A percentile compares a stretch with the other conserved stretches of the same genome.
These are phyloP conservation scores for Drosophila fungiperda DNA, from an alignment of 2,888 invertebrate species.

Conservation along the genomic window DNA sequence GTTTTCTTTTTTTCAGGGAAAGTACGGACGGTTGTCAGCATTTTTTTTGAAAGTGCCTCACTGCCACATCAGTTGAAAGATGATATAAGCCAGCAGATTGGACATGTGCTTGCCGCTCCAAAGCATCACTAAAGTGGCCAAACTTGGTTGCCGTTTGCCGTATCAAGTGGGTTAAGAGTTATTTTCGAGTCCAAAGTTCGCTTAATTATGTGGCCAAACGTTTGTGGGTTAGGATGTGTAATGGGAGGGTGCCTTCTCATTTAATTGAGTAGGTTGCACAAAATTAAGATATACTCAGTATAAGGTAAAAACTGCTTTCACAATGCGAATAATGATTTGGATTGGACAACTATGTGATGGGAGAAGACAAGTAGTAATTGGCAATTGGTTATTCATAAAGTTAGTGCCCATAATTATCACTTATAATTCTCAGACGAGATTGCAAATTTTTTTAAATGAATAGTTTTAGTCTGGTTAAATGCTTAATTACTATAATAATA, in stretches of 20 bases:
- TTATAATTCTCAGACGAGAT: neutral
- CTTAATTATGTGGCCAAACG: constrained; percentile 52
- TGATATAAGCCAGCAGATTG: constrained; percentile 55
- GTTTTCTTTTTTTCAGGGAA: neutral
- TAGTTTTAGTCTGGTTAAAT: no score
- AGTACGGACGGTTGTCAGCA: constrained; percentile 35
- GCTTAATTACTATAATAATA: neutral
- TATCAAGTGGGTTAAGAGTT: constrained; percentile 27
- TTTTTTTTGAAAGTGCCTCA: constrained; percentile 49
- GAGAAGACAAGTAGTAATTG: neutral
- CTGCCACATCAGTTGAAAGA: constrained; percentile 38
- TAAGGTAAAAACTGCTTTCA: neutral
- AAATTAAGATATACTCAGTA: constrained; percentile 10
- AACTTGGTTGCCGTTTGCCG: constrained; percentile 14
- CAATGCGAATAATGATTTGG: neutral
- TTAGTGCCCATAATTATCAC: neutral
- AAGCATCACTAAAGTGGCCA: constrained; percentile 41
- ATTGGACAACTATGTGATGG: neutral
- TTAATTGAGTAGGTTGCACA: constrained; percentile 28
- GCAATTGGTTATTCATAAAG: no score
- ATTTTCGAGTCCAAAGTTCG: constrained; percentile 29
- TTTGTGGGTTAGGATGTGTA: constrained; percentile 12
- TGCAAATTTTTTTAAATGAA: no score
- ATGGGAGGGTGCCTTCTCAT: neutral
- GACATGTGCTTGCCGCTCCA: constrained; percentile 54